Evolutionary conservation across 2,797 vertebrate genomes (phyloP).

Genomic region (Pteronotus mesoamericanus): DNA sequence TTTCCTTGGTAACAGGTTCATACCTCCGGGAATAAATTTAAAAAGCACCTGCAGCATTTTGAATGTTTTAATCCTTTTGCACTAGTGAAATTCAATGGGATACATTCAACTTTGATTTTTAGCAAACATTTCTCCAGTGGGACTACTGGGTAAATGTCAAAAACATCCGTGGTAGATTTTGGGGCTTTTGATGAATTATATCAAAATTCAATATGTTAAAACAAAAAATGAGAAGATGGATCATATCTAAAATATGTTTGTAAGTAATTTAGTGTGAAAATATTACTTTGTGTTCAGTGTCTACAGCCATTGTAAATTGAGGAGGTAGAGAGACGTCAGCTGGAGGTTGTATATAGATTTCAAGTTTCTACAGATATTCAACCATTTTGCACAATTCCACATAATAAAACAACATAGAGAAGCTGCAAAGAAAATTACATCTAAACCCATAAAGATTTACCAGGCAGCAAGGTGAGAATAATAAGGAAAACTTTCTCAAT

Average conservation of each 20-base stretch:
- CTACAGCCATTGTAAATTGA: neutral
- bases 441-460: neutral
- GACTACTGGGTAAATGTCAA: neutral
- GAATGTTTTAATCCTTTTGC: constrained; percentile 1
- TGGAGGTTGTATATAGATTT: neutral
- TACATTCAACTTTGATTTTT: neutral
- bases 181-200: neutral
- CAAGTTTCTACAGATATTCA: neutral
- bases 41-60: constrained; percentile 31
- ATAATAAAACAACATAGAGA: neutral
- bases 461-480: neutral
- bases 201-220: constrained; percentile 5
- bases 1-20: constrained; percentile 50
- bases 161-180: neutral
- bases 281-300: neutral
- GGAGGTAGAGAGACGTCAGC: neutral
- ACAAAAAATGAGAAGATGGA: neutral
- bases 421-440: neutral
- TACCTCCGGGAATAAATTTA: neutral
- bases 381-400: neutral
- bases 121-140: neutral
- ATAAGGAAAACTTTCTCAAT: neutral
- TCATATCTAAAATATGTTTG: neutral
- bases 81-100: neutral
- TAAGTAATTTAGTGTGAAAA: neutral